Evolutionary conservation across 2,888 invertebrate genomes (phyloP).

Genomic region (Zaprionus bogoriensis): DNA sequence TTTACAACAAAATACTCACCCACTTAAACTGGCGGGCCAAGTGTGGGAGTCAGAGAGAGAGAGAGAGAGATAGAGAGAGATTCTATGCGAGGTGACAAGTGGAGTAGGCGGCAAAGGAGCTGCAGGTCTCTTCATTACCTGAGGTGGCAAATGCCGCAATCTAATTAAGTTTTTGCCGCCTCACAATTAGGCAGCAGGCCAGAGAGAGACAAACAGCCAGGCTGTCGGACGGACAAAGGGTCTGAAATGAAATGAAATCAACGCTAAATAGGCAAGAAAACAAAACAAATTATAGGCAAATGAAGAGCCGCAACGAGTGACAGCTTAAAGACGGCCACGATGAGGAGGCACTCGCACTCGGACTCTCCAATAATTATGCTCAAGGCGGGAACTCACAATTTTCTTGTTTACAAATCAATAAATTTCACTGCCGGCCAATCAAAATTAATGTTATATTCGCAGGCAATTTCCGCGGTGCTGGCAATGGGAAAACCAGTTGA

Average conservation of each 20-base stretch:
- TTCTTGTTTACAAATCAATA: conserved; percentile 46
- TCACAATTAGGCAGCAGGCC: conserved; percentile 40
- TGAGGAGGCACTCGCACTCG: neutral
- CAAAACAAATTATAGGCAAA: conserved; percentile 39
- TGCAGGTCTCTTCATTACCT: conserved; percentile 28
- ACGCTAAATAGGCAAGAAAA: conserved; percentile 44
- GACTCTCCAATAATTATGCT: neutral
- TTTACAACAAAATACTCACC: conserved; percentile 24
- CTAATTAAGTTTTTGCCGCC: conserved; percentile 46
- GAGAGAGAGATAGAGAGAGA: neutral
- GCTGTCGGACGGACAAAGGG: neutral
- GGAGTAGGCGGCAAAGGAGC: conserved; percentile 8
- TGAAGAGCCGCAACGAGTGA: conserved; percentile 8
- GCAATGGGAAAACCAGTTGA: conserved; percentile 9
- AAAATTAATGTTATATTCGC: conserved; percentile 46
- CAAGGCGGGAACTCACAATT: no score
- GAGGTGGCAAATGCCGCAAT: conserved; percentile 46
- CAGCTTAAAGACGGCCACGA: neutral
- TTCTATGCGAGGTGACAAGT: conserved; percentile 27
- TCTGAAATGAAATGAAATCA: conserved; percentile 42
- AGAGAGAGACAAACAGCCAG: neutral
- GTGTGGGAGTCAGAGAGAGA: neutral
- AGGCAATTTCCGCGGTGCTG: conserved; percentile 31
- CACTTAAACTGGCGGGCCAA: neutral
- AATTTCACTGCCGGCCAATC: conserved; percentile 38